Percentiles rank a stretch among this genome's conserved stretches.
Evolutionary conservation across 2,797 vertebrate genomes (phyloP).

Genomic region (Lepus oiostolus): DNA sequence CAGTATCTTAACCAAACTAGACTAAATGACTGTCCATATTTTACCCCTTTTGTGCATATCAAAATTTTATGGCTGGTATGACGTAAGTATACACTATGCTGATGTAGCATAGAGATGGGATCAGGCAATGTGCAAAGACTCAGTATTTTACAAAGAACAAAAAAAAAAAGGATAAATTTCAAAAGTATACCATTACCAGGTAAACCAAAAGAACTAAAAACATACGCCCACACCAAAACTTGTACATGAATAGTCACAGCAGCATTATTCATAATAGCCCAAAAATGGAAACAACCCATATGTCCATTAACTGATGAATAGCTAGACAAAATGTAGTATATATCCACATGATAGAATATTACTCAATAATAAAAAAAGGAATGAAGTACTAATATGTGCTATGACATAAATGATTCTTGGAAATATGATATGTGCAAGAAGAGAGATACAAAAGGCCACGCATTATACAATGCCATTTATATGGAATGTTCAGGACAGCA

Average conservation of each 20-base stretch:
- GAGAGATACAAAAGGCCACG: constrained; percentile 23
- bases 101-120: constrained; percentile 78
- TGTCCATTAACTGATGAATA: constrained; percentile 6
- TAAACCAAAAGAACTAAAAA: constrained; percentile 58
- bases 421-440: constrained; percentile 56
- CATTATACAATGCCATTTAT: background rate
- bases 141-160: constrained; percentile 87
- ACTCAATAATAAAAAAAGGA: constrained; percentile 39
- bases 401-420: background rate
- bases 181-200: background rate
- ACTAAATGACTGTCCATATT: constrained; percentile 27
- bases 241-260: background rate
- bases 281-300: constrained; percentile 44
- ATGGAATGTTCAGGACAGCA: constrained; percentile 42
- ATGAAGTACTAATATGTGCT: background rate
- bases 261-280: constrained; percentile 48
- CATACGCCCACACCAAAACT: background rate
- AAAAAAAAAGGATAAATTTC: constrained; percentile 84
- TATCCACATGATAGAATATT: background rate
- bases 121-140: constrained; percentile 85
- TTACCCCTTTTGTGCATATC: constrained; percentile 81
- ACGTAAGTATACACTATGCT: constrained; percentile 84
- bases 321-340: constrained; percentile 24
- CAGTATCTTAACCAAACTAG: too few species aligned
- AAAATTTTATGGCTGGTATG: constrained; percentile 83